These are phyloP conservation scores for Siniperca undulata DNA, from an alignment of 2,797 vertebrate genomes.

Conservation along the genomic window DNA sequence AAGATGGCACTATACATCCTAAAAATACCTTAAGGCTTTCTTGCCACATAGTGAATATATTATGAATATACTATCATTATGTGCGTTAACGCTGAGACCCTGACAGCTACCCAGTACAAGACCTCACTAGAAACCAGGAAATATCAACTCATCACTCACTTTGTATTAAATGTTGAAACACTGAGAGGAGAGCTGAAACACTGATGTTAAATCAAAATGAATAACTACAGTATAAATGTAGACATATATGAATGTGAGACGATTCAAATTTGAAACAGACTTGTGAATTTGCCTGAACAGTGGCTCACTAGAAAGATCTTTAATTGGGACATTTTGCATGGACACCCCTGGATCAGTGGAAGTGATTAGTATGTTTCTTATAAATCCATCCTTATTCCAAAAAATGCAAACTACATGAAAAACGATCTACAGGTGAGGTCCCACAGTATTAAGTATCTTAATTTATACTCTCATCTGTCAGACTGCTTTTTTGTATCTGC, in stretches of 20 bases:
- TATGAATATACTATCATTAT: background rate
- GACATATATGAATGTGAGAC: too few species aligned
- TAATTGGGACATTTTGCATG: too few species aligned
- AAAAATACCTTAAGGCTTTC: too few species aligned
- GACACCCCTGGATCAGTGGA: too few species aligned
- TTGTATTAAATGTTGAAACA: background rate
- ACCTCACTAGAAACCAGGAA: too few species aligned
- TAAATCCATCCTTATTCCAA: too few species aligned
- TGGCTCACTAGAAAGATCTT: too few species aligned
- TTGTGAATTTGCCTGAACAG: too few species aligned
- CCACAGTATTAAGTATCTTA: too few species aligned
- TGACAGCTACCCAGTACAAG: background rate
- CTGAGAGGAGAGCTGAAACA: background rate
- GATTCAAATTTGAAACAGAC: too few species aligned
- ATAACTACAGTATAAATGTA: too few species aligned
- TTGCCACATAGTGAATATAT: background rate
- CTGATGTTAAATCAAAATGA: background rate
- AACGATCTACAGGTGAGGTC: background rate
- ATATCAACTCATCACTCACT: background rate
- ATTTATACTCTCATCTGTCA: background rate
- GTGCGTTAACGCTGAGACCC: background rate
- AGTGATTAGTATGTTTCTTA: too few species aligned
- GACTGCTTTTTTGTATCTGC: background rate
- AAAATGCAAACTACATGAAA: background rate
- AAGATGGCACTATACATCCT: background rate